Base-by-base conservation (phyloP, 2,113 vertebrate genomes). In the Nyctibius bracteatus region DNA sequence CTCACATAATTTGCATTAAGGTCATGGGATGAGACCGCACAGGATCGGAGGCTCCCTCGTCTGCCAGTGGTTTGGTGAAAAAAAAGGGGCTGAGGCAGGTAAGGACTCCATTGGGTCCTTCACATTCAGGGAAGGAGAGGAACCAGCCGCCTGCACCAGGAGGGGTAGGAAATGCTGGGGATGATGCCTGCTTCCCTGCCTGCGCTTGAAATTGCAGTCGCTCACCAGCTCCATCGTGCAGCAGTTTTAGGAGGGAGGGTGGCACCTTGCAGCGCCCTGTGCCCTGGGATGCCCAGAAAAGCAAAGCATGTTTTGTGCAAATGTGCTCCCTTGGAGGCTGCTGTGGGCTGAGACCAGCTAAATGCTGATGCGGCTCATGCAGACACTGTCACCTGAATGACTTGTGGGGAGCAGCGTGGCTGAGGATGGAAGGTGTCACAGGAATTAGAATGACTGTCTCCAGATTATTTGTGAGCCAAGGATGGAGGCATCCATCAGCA, bases 361-460 rank as follows among this genome's bases (percentile, higher is more conserved):
- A 61, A 66, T 14, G 58, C 74, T 55, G 52, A 70, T 80, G 79
- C 0, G 3, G 62, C 39, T 94, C 62, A 27, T 81, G 67, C 58
- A 83, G 86, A 77, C 49, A 28, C 79, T 81, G 75, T 54, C 68
- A 68, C 41, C 37, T n/a, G 23, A 51, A 78, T 78, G 82, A 85
- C 88, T 61, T 86, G 74, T 59, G 49, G 14, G 47, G 37, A 84
- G 43, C 18, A 18, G 39, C 0, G 0, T 72, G 85, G 49, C 28
- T 81, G 82, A 41, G 85, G 74, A 44, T 57, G 63, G 67, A 94
- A 94, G 55, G 47, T 81, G 74, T 62, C 90, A 88, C 15, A 39
- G 90, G 79, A 95, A 92, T 86, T 96, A 58, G 72, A 96, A 93
- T 73, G 0, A 66, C 74, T 61, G 10, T 77, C 74, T 94, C 54